Evolutionary conservation across 2,797 vertebrate genomes (phyloP).

Genomic region (Lophius americanus): DNA sequence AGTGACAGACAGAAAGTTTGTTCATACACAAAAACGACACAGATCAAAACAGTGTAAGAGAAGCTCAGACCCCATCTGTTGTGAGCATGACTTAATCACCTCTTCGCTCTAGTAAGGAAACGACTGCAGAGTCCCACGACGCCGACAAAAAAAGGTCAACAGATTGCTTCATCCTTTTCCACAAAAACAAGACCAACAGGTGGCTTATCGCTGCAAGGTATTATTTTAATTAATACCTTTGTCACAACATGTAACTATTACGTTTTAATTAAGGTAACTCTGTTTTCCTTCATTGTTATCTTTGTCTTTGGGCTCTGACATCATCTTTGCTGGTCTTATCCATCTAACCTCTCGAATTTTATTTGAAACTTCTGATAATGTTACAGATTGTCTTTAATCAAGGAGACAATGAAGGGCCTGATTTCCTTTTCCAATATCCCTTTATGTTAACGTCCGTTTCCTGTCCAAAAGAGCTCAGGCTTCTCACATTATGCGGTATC

Average conservation of each 20-base stretch:
- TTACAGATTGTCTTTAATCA: background rate
- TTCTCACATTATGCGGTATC: too few relatives aligned
- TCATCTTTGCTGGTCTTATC: background rate
- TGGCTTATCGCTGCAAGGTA: conserved; percentile 42
- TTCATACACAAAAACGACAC: conserved; percentile 33
- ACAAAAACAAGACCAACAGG: conserved; percentile 59
- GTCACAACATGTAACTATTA: conserved; percentile 56
- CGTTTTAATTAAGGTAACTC: conserved; percentile 35
- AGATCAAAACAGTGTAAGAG: conserved; percentile 42
- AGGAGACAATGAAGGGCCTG: background rate
- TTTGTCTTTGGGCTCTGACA: background rate
- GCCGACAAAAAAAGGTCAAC: conserved; percentile 15
- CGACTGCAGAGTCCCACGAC: conserved; percentile 13
- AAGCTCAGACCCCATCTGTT: conserved; percentile 57
- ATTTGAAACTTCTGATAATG: background rate
- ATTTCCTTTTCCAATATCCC: background rate
- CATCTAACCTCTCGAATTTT: background rate
- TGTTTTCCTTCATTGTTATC: background rate
- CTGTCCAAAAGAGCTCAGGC: background rate
- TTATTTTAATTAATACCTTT: conserved; percentile 37
- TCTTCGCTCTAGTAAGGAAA: conserved; percentile 35
- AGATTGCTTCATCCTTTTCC: conserved; percentile 42
- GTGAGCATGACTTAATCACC: conserved; percentile 37
- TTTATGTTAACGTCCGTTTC: background rate
- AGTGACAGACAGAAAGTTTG: conserved; percentile 13